These are phyloP conservation scores for Acanthacorydalis orientalis DNA, from an alignment of 2,888 invertebrate species.

Conservation along the genomic window DNA sequence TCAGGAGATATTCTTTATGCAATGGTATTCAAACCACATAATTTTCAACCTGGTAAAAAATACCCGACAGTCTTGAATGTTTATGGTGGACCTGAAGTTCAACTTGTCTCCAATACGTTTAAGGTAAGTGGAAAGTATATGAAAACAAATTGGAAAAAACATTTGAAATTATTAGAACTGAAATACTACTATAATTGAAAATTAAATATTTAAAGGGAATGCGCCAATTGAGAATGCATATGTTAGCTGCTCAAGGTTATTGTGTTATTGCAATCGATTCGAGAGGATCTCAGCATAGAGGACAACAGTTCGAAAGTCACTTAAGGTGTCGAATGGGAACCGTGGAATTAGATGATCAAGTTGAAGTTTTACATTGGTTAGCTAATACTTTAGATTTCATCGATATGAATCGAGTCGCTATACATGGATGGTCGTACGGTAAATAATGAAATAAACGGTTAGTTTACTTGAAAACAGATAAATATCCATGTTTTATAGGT, in stretches of 20 bases:
- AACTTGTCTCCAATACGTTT: constrained; percentile 90
- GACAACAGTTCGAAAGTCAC: constrained; percentile 80
- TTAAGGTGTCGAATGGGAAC: constrained; percentile 83
- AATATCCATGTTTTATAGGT: constrained; percentile 24
- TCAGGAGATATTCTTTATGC: constrained; percentile 63
- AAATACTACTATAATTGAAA: neutral
- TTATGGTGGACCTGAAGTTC: constrained; percentile 97
- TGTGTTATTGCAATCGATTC: constrained; percentile 93
- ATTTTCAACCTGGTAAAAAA: constrained; percentile 42
- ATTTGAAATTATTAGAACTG: too few relatives aligned
- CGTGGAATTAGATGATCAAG: constrained; percentile 85
- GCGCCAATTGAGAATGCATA: constrained; percentile 82
- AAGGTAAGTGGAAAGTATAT: constrained; percentile 40
- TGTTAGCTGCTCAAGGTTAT: constrained; percentile 89
- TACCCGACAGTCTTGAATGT: constrained; percentile 93
- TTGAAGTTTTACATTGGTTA: constrained; percentile 75
- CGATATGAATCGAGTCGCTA: constrained; percentile 81
- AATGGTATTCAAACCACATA: constrained; percentile 77
- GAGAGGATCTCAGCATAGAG: constrained; percentile 86
- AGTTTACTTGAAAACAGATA: neutral
- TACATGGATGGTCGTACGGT: constrained; percentile 99
- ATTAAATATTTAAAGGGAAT: constrained; percentile 44
- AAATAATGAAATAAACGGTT: constrained; percentile 11
- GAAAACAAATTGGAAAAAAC: neutral
- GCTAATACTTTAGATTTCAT: constrained; percentile 73